Percentiles rank a stretch among this genome's conserved stretches.
Conservation (phyloP, 2,113 vertebrate genomes). For the Phoenicopterus ruber region DNA sequence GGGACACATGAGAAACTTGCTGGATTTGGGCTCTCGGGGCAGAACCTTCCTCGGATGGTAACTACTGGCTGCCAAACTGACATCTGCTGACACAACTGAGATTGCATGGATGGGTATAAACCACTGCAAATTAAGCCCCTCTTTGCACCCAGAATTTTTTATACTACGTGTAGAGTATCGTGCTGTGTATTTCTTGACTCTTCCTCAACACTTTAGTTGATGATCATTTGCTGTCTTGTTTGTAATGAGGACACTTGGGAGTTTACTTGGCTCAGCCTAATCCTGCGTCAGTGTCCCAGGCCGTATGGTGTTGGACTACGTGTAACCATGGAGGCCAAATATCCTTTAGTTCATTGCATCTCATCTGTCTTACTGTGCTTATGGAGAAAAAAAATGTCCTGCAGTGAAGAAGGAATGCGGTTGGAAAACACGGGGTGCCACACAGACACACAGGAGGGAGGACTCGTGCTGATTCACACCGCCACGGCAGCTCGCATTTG, state of each 20-base stretch:
- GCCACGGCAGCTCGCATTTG: rapidly evolving
- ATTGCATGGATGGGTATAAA: neutral
- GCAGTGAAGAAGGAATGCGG: neutral
- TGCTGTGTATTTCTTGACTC: neutral
- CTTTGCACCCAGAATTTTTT: neutral
- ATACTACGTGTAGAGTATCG: neutral
- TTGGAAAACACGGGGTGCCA: neutral
- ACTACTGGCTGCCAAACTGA: neutral
- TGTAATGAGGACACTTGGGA: neutral
- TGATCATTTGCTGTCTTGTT: neutral
- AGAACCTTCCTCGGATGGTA: neutral
- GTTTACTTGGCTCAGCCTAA: neutral
- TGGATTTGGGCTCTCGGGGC: neutral
- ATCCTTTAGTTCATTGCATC: neutral
- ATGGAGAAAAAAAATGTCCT: neutral
- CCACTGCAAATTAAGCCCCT: neutral
- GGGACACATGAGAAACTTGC: neutral
- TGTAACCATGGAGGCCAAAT: neutral
- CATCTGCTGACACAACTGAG: neutral
- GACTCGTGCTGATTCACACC: neutral
- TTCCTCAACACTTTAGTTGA: neutral
- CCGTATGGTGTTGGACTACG: neutral
- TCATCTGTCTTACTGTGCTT: neutral
- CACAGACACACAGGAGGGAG: neutral
- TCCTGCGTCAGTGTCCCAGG: neutral